Conservation (phyloP, 2,888 invertebrate species). For the Oasisia sp. region DNA sequence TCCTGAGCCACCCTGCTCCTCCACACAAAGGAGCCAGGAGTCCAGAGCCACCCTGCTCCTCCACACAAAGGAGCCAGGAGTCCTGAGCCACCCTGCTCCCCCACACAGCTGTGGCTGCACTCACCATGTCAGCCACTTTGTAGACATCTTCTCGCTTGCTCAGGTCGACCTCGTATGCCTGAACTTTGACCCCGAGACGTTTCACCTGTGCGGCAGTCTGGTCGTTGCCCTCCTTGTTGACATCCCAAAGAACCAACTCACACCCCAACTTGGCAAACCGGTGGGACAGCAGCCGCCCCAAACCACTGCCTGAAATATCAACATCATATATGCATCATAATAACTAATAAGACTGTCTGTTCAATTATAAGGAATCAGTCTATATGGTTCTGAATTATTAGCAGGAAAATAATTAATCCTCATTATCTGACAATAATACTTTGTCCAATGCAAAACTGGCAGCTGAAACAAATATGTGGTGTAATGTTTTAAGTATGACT, state of each 20-base stretch:
- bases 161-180: constrained; percentile 58
- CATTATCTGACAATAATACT: no score
- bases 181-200: constrained; percentile 32
- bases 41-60: no score
- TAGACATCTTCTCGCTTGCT: constrained; percentile 57
- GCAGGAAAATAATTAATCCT: no score
- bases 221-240: constrained; percentile 55
- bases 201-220: constrained; percentile 47
- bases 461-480: no score
- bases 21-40: not conserved
- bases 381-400: no score
- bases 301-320: constrained; percentile 59
- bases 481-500: no score
- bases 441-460: no score
- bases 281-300: constrained; percentile 60
- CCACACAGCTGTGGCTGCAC: not conserved
- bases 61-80: not conserved
- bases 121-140: constrained; percentile 53
- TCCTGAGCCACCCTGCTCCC: no score
- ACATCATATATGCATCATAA: not conserved
- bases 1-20: no score
- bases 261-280: constrained; percentile 59
- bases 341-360: no score
- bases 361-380: no score
- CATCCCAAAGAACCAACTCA: constrained; percentile 62